Conservation (phyloP, 1,140 invertebrate species). For the Drosophila pachea region DNA sequence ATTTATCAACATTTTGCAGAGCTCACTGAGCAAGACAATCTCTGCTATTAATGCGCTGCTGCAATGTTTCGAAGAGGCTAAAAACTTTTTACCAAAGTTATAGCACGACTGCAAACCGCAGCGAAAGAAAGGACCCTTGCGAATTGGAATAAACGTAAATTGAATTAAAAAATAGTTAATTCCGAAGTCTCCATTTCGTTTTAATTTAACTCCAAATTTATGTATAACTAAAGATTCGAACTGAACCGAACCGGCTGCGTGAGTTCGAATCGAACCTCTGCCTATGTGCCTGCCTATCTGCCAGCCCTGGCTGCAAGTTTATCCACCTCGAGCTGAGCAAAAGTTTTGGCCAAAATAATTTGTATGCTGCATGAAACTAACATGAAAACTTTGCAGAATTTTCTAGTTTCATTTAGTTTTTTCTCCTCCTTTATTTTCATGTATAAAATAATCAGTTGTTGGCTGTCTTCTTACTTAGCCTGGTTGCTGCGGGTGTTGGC, state of each 20-base stretch:
- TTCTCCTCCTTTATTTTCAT: not conserved
- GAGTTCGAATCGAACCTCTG: not conserved
- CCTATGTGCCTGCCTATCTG: no score
- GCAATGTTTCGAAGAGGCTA: conserved; percentile 28
- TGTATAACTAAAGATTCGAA: not conserved
- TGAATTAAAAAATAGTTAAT: no score
- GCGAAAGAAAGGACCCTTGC: no score
- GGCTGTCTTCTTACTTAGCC: conserved; percentile 25
- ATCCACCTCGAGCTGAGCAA: conserved; percentile 11
- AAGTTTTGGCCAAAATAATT: conserved; percentile 70
- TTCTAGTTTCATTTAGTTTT: conserved; percentile 11
- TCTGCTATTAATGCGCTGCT: conserved; percentile 29
- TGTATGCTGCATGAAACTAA: conserved; percentile 65
- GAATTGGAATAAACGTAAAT: no score
- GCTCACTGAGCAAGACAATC: conserved; percentile 56
- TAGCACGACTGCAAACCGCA: not conserved
- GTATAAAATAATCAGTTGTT: conserved; percentile 22
- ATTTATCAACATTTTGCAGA: conserved; percentile 64
- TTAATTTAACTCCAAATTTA: not conserved
- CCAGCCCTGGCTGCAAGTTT: conserved; percentile 15
- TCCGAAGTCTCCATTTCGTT: no score
- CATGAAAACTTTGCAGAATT: conserved; percentile 59
- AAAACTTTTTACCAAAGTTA: conserved; percentile 49
- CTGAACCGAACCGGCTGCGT: no score
- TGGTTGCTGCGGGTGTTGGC: conserved; percentile 41